phyloP scores from a whole-genome alignment of 2,888 invertebrate species.

The Allophyes oxyacanthae region DNA sequence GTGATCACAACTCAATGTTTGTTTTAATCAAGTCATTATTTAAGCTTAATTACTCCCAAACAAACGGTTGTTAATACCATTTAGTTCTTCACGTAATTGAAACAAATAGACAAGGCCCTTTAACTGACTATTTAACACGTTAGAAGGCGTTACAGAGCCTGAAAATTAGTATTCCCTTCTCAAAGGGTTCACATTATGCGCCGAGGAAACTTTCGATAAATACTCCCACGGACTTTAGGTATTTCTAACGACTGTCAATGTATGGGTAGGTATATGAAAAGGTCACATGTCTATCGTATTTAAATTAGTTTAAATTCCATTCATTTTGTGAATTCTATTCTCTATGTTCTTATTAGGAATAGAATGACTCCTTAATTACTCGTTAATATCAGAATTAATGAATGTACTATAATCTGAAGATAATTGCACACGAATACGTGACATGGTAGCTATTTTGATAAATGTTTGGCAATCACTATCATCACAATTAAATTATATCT shows the following conservation, averaged over 20 bases:
- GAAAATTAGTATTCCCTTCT: constrained; percentile 54
- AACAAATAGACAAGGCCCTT: constrained; percentile 42
- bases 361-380: constrained; percentile 30
- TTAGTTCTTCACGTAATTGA: constrained; percentile 47
- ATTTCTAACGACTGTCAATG: constrained; percentile 36
- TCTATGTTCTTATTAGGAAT: constrained; percentile 26
- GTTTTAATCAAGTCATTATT: constrained; percentile 18
- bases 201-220: constrained; percentile 59
- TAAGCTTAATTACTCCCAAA: constrained; percentile 10
- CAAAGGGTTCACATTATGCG: constrained; percentile 51
- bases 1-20: not conserved
- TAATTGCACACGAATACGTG: constrained; percentile 8
- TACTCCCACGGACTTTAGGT: constrained; percentile 48
- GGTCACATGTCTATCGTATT: constrained; percentile 54
- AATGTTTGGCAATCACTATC: constrained; percentile 16
- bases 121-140: constrained; percentile 52
- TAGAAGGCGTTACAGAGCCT: constrained; percentile 42
- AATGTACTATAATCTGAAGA: constrained; percentile 3
- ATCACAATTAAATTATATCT: constrained; percentile 12
- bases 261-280: constrained; percentile 38
- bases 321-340: constrained; percentile 35
- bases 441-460: not conserved
- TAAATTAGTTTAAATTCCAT: constrained; percentile 55
- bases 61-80: constrained; percentile 19
- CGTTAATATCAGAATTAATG: constrained; percentile 13